Percentiles rank a stretch among this genome's conserved stretches.
Conservation (phyloP, 2,113 vertebrate genomes). For the Oryzias curvinotus region DNA sequence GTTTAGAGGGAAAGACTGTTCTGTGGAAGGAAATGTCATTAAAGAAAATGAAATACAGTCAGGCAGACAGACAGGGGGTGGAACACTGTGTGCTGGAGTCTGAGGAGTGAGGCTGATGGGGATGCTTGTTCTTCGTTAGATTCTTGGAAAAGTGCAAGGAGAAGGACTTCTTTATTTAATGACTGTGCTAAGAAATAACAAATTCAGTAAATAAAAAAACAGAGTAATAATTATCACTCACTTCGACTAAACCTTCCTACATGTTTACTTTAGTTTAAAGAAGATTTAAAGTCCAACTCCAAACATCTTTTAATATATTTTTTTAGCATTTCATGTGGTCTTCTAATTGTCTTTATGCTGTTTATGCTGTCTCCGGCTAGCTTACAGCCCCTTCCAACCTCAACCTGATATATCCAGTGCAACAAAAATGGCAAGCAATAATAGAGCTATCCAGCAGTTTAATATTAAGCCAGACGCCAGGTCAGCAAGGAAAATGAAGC, state of each 20-base stretch:
- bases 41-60: conserved; percentile 7
- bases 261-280: background rate
- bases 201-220: background rate
- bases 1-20: background rate
- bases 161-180: conserved; percentile 35
- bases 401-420: no score
- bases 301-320: no score
- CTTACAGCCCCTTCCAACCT: no score
- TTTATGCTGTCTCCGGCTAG: no score
- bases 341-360: no score
- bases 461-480: no score
- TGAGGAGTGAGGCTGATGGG: conserved; percentile 1
- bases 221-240: background rate
- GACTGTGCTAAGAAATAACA: background rate
- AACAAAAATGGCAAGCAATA: no score
- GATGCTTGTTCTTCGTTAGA: conserved; percentile 18
- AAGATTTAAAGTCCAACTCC: no score
- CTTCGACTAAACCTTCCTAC: background rate
- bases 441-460: no score
- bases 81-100: conserved; percentile 2
- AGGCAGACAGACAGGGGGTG: background rate
- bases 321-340: no score
- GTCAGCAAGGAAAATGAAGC: no score
- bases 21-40: conserved; percentile 1
- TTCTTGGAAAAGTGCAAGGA: conserved; percentile 13